phyloP scores from a whole-genome alignment of 2,888 invertebrate species.

The Nymphalis polychloros region DNA sequence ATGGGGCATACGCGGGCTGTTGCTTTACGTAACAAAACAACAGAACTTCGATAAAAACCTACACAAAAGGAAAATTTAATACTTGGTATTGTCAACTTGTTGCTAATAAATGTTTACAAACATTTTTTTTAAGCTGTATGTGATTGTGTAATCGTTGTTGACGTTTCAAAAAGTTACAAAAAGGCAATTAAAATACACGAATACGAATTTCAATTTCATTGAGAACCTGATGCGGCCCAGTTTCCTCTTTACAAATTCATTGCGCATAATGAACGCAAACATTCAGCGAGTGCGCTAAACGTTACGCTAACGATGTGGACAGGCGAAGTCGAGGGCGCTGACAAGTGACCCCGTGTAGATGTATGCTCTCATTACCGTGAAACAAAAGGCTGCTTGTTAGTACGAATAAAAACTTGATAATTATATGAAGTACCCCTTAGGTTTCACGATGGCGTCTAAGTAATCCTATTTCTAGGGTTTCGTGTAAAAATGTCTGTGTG shows the following conservation, averaged over 20 bases:
- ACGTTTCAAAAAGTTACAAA: neutral
- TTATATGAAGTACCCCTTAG: neutral
- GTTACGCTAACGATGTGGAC: conserved; percentile 21
- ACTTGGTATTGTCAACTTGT: too few species aligned
- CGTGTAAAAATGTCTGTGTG: neutral
- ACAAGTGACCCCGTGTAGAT: conserved; percentile 1
- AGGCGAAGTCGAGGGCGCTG: neutral
- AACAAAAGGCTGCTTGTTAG: conserved; percentile 5
- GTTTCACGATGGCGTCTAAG: neutral
- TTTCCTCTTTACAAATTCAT: conserved; percentile 9
- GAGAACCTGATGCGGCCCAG: neutral
- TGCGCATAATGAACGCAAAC: conserved; percentile 14
- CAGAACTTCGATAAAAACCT: too few species aligned
- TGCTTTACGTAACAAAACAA: too few species aligned
- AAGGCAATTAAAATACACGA: neutral
- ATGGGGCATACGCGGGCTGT: too few species aligned
- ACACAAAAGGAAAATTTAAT: too few species aligned
- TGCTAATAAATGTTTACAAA: too few species aligned
- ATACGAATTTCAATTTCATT: neutral
- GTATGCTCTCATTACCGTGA: neutral
- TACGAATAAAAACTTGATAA: neutral
- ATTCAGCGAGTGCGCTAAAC: neutral
- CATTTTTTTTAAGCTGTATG: too few species aligned
- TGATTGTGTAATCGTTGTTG: neutral
- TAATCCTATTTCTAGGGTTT: neutral